These are phyloP conservation scores for Agonopterix heracliana DNA, from an alignment of 2,888 invertebrate genomes.

Conservation along the genomic window DNA sequence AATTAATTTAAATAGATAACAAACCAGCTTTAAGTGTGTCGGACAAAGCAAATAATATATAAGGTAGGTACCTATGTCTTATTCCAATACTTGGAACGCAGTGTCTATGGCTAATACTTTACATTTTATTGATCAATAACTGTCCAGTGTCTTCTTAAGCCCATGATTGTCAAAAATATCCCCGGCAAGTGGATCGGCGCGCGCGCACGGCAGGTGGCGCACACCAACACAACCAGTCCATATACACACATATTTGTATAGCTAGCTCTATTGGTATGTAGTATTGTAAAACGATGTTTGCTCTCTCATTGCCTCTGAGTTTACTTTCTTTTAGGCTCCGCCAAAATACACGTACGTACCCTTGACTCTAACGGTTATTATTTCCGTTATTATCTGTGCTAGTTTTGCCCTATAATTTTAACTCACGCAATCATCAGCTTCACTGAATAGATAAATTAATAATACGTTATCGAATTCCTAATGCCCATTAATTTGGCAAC, in stretches of 20 bases:
- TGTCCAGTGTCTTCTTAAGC: conserved; percentile 3
- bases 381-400: conserved; percentile 16
- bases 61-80: not conserved
- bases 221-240: not conserved
- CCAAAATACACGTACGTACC: conserved; percentile 11
- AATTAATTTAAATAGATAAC: not conserved
- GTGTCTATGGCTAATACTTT: conserved; percentile 2
- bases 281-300: conserved; percentile 25
- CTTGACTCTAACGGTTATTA: conserved; percentile 18
- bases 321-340: conserved; percentile 33
- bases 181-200: conserved; percentile 6
- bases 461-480: conserved; percentile 31
- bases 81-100: conserved; percentile 3
- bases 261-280: conserved; percentile 1
- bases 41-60: no score
- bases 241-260: conserved; percentile 1
- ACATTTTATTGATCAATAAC: conserved; percentile 11
- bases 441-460: conserved; percentile 12
- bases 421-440: conserved; percentile 2
- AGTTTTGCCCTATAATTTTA: conserved; percentile 15
- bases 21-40: not conserved
- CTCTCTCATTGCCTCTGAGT: conserved; percentile 26
- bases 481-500: conserved; percentile 39
- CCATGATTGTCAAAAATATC: conserved; percentile 6
- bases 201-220: not conserved